Evolutionary conservation across 2,797 vertebrate genomes (phyloP).

Genomic region (Perodicticus potto): DNA sequence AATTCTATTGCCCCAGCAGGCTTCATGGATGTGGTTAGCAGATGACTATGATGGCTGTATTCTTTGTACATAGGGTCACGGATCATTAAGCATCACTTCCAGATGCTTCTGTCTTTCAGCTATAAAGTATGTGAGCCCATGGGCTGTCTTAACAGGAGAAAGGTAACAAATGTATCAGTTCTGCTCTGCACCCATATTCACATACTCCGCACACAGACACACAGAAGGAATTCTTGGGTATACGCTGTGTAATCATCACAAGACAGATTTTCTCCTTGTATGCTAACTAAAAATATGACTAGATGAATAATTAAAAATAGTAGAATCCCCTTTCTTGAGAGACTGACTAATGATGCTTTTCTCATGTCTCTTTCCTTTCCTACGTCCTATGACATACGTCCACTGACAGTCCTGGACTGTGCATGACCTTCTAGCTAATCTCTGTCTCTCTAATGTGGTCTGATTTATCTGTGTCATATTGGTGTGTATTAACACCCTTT

Average conservation of each 20-base stretch:
- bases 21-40: slow-evolving; percentile 81
- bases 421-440: neutral
- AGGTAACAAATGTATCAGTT: slow-evolving; percentile 75
- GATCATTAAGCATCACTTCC: slow-evolving; percentile 81
- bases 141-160: slow-evolving; percentile 71
- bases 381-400: neutral
- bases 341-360: neutral
- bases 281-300: neutral
- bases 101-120: slow-evolving; percentile 83
- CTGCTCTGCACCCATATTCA: slow-evolving; percentile 18
- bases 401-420: neutral
- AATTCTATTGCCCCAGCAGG: slow-evolving; percentile 57
- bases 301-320: neutral
- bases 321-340: neutral
- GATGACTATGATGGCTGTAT: slow-evolving; percentile 76
- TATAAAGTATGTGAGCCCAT: slow-evolving; percentile 61
- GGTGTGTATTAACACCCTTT: neutral
- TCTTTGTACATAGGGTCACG: slow-evolving; percentile 81
- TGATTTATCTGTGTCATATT: neutral
- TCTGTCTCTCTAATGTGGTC: neutral
- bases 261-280: neutral
- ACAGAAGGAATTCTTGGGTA: neutral
- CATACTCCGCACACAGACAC: neutral
- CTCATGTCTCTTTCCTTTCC: neutral
- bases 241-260: neutral